Percentiles rank a stretch among this genome's conserved stretches.
Conservation (phyloP, 2,113 vertebrate genomes). For the Oophaga pumilio region DNA sequence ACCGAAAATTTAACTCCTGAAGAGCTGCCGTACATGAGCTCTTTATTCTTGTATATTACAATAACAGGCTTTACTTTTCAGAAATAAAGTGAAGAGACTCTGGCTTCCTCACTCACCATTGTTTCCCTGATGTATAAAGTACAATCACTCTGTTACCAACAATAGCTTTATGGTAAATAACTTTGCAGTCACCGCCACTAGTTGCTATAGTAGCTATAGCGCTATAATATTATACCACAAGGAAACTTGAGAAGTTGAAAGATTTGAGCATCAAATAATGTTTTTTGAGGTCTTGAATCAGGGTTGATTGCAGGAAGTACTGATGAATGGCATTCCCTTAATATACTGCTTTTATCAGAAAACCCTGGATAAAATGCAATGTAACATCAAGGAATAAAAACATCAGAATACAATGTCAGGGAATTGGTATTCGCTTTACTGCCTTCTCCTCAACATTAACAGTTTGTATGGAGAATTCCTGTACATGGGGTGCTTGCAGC, state of each 20-base stretch:
- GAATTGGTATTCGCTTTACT: too few species aligned
- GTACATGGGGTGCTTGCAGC: too few species aligned
- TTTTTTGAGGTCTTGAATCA: not conserved
- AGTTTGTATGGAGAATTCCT: too few species aligned
- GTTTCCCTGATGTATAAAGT: not conserved
- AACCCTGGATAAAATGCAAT: too few species aligned
- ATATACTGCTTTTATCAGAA: too few species aligned
- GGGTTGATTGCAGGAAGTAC: not conserved
- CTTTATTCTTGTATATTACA: not conserved
- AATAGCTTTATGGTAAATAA: not conserved
- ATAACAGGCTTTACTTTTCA: not conserved
- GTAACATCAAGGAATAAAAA: too few species aligned
- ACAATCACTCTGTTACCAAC: not conserved
- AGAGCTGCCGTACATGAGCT: not conserved
- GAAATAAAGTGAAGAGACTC: not conserved
- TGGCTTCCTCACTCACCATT: not conserved
- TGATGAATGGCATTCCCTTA: not conserved
- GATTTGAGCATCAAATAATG: not conserved
- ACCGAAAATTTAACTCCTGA: constrained; percentile 39
- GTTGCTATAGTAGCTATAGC: not conserved
- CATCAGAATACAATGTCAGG: too few species aligned
- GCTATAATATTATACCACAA: not conserved
- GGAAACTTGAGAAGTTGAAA: not conserved
- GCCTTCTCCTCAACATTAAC: too few species aligned
- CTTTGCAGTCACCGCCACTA: not conserved